Evolutionary conservation across 2,888 invertebrate genomes (phyloP).

Genomic region (Carcina quercana): DNA sequence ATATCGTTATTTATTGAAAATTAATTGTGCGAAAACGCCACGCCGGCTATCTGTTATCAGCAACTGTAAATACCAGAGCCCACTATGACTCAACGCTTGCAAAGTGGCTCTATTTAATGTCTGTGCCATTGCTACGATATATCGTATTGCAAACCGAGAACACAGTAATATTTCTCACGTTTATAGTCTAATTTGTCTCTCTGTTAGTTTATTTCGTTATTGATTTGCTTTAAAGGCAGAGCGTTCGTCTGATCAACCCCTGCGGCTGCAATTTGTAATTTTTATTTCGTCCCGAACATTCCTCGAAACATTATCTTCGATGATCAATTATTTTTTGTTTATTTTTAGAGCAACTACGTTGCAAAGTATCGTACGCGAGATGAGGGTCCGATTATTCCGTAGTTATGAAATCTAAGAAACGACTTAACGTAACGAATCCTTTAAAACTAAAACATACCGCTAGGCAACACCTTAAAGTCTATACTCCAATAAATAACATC

Average conservation of each 20-base stretch:
- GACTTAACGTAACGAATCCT: constrained; percentile 44
- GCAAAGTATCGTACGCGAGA: constrained; percentile 40
- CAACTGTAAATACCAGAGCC: constrained; percentile 24
- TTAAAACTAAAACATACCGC: constrained; percentile 60
- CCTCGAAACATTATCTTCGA: constrained; percentile 33
- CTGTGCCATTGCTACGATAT: too few species aligned
- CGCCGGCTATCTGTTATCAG: constrained; percentile 30
- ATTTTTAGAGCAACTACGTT: constrained; percentile 37
- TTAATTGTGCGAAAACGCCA: constrained; percentile 52
- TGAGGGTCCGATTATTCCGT: constrained; percentile 48
- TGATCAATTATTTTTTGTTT: constrained; percentile 40
- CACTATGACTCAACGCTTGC: constrained; percentile 6
- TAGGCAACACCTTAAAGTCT: constrained; percentile 67
- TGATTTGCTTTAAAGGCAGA: not conserved
- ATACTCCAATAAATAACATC: constrained; percentile 68
- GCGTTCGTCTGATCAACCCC: constrained; percentile 9
- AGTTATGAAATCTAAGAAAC: constrained; percentile 37
- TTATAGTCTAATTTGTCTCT: too few species aligned
- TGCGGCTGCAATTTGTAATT: constrained; percentile 19
- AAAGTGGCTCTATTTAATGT: constrained; percentile 8
- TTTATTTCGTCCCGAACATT: constrained; percentile 20
- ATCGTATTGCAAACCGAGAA: too few species aligned
- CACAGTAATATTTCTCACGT: too few species aligned
- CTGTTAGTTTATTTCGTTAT: not conserved
- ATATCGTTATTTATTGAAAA: constrained; percentile 55